A percentile compares a stretch with the other conserved stretches of the same genome.
These are phyloP conservation scores for Typhlichthys eigenmanni DNA, from an alignment of 2,797 vertebrate species.

Conservation along the genomic window DNA sequence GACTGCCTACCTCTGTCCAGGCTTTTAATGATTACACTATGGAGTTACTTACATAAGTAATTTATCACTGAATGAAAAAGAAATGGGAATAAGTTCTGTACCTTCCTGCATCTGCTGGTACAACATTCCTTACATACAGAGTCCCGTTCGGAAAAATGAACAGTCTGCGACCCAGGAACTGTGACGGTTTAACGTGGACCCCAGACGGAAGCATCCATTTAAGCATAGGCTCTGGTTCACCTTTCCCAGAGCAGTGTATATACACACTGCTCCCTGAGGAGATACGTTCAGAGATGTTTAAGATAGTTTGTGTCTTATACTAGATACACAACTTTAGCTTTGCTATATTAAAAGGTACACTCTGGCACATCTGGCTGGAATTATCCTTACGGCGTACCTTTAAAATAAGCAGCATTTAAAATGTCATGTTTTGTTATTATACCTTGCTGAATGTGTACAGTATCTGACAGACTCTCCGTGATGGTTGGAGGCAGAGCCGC, in stretches of 20 bases:
- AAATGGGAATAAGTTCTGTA: conserved; percentile 36
- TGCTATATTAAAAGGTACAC: too few relatives aligned
- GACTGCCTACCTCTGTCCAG: too few relatives aligned
- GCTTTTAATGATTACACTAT: too few relatives aligned
- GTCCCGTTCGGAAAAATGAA: conserved; percentile 83
- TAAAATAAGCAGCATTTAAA: too few relatives aligned
- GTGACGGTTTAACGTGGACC: conserved; percentile 74
- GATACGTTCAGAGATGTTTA: not conserved
- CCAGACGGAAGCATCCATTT: conserved; percentile 78
- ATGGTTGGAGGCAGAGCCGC: conserved; percentile 78
- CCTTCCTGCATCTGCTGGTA: conserved; percentile 70
- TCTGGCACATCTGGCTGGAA: too few relatives aligned
- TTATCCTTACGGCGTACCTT: too few relatives aligned
- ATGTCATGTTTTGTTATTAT: conserved; percentile 3
- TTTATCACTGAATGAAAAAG: not conserved
- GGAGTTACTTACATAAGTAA: too few relatives aligned
- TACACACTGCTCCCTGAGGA: conserved; percentile 66
- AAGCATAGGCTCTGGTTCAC: conserved; percentile 72
- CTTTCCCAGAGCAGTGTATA: conserved; percentile 78
- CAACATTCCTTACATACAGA: conserved; percentile 69
- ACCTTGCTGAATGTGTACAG: conserved; percentile 66
- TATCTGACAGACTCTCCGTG: conserved; percentile 63
- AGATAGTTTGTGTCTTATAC: not conserved
- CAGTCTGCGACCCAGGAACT: conserved; percentile 73
- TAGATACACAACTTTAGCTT: not conserved